phyloP scores from a whole-genome alignment of 1,140 invertebrate genomes.

The Brachionus rubens region DNA sequence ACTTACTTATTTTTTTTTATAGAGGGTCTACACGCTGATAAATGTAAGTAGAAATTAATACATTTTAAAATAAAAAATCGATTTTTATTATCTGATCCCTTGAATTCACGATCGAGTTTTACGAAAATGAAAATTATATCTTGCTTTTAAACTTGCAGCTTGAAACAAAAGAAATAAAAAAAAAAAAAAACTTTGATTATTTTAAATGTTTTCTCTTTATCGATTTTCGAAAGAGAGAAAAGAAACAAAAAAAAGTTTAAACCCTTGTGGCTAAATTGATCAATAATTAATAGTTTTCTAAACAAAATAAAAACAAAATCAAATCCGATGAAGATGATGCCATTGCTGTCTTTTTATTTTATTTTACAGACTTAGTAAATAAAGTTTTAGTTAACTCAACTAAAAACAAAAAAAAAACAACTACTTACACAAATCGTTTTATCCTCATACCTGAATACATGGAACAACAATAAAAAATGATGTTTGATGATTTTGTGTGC shows the following conservation, averaged over 20 bases:
- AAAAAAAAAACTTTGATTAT: no score
- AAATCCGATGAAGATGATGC: neutral
- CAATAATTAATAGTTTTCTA: slow-evolving; percentile 1
- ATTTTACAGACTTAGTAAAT: slow-evolving; percentile 9
- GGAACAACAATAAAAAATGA: no score
- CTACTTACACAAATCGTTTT: neutral
- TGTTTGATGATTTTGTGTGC: no score
- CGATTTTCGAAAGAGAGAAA: slow-evolving; percentile 2
- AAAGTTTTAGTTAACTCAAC: neutral
- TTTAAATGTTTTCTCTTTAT: neutral
- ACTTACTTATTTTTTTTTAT: neutral
- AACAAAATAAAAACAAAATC: neutral
- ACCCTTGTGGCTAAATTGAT: slow-evolving; percentile 34
- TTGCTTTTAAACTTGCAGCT: neutral
- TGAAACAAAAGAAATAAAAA: neutral
- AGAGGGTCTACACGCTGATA: neutral
- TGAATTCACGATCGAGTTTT: slow-evolving; percentile 5
- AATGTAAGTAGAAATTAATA: slow-evolving; percentile 16
- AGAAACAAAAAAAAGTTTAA: slow-evolving; percentile 4
- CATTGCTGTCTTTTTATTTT: slow-evolving; percentile 25
- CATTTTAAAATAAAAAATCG: neutral
- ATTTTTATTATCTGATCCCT: neutral
- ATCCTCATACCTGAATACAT: neutral
- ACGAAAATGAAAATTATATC: neutral
- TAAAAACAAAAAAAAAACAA: neutral